Conservation (phyloP, 2,113 vertebrate genomes). For the Pionites leucogaster region DNA sequence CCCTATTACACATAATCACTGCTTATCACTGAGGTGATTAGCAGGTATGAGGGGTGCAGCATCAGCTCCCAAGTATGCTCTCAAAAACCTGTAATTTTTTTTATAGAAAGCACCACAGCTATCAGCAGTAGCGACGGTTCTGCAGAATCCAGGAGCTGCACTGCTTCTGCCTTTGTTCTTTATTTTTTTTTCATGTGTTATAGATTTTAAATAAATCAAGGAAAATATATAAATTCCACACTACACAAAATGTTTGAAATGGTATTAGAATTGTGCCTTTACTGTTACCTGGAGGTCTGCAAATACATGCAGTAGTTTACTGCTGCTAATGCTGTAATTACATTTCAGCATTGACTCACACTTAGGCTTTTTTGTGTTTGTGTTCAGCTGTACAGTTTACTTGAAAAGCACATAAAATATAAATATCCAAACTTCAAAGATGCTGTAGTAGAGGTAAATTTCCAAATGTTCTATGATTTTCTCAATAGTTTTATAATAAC, state of each 20-base stretch:
- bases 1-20: not conserved
- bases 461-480: constrained; percentile 73
- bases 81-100: not conserved
- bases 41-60: not conserved
- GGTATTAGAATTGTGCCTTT: constrained; percentile 37
- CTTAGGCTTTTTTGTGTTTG: constrained; percentile 49
- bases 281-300: constrained; percentile 43
- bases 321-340: constrained; percentile 58
- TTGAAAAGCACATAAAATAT: constrained; percentile 68
- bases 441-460: constrained; percentile 59
- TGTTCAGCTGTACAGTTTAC: constrained; percentile 40
- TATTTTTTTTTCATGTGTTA: not conserved
- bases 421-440: constrained; percentile 71
- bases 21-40: not conserved
- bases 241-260: constrained; percentile 33
- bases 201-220: constrained; percentile 53
- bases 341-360: constrained; percentile 26
- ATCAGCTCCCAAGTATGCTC: not conserved
- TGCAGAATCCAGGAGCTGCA: not conserved
- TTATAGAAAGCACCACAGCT: not conserved
- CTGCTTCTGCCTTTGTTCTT: constrained; percentile 46
- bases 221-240: constrained; percentile 37
- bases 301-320: constrained; percentile 56
- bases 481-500: constrained; percentile 59
- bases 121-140: not conserved